Evolutionary conservation across 2,888 invertebrate genomes (phyloP), one percentile per base, ranked within the genome.

Genomic region (Coleophora deauratella): DNA sequence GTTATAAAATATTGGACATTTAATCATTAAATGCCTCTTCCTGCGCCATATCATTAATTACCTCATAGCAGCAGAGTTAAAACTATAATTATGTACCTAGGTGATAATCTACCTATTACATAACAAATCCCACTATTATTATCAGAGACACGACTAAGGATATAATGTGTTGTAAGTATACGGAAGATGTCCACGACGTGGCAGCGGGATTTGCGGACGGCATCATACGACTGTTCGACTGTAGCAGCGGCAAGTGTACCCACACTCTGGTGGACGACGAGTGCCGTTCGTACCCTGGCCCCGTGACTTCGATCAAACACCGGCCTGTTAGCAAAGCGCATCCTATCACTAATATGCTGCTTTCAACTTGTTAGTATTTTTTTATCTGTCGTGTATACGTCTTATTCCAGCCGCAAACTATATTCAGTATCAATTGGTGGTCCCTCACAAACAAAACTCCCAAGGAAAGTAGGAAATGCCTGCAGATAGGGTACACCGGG

Each of bases 181-280:
- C 89, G 32, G 90, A 91, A 64, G 86, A 88, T 49, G 79, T 71
- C 36, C 88, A 87, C 45, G 81, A 85, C 38, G 68, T 91, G 47
- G 90, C 89, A 12, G 87, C 81, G 28, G 91, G 91, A 32, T 87
- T 88, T 49, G 71, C 87, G 2, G 89, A 91, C 59, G 91, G 91
- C 9, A 73, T 80, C 1, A 77, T 91, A 13, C 71, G 86, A 47
- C 62, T 91, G 41, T 89, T 87, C 55, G 81, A 86, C 56, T 77
- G 80, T 46, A 76, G 59, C 43, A 84, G 75, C 11, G 86, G 86
- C n/a, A 66, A 73, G 38, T 78, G 86, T 42, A 57, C 73, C 0
- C 74, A 84, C 40, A 78, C 72, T 3, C 67, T 91, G 14, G 73
- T 77, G 2, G 90, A 91, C 52, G 72, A 79, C 1, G 89, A 89